These are phyloP conservation scores for Pharmacophagus antenor DNA, from an alignment of 2,888 invertebrate genomes.

Conservation along the genomic window DNA sequence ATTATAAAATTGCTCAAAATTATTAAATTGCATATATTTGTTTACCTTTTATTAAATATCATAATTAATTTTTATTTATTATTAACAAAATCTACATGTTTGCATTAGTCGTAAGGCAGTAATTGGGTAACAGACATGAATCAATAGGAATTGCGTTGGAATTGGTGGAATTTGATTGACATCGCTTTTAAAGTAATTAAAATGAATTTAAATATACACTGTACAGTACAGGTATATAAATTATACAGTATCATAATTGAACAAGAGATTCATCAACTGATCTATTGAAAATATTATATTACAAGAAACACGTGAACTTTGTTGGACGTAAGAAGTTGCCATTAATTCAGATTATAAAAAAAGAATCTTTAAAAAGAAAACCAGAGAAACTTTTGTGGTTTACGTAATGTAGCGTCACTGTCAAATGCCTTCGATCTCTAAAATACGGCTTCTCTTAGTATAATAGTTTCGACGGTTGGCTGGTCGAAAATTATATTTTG, in stretches of 20 bases:
- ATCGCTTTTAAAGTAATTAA: not conserved
- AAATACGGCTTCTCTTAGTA: conserved; percentile 1
- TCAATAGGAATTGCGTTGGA: not conserved
- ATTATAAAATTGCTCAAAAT: no score
- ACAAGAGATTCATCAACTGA: no score
- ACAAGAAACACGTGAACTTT: not conserved
- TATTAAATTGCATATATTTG: no score
- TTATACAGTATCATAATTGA: not conserved
- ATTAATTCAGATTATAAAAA: not conserved
- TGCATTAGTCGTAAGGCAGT: no score
- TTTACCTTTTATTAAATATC: no score
- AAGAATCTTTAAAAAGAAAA: not conserved
- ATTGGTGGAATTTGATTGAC: not conserved
- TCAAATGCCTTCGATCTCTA: not conserved
- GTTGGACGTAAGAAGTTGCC: not conserved
- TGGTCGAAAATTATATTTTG: not conserved
- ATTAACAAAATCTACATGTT: no score
- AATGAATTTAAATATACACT: not conserved
- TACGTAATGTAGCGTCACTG: conserved; percentile 15
- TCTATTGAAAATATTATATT: not conserved
- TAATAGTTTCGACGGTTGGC: not conserved
- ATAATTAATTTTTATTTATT: no score
- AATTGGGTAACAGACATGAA: conserved; percentile 12
- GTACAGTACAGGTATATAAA: not conserved
- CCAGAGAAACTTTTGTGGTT: conserved; percentile 6